These are phyloP conservation scores for Lampris megalopsis DNA, from an alignment of 2,113 vertebrate genomes.

Conservation along the genomic window DNA sequence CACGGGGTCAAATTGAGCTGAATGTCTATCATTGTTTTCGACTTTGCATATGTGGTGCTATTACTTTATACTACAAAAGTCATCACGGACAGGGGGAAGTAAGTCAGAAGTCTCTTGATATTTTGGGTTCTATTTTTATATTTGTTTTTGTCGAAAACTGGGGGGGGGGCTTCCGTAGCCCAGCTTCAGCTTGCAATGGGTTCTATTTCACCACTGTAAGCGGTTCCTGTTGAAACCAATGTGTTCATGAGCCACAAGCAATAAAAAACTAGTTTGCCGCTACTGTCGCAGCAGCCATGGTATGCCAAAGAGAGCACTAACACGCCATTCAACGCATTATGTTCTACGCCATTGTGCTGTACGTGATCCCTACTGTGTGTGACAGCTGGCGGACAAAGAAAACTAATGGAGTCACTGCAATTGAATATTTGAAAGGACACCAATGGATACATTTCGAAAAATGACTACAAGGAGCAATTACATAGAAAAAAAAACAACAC, in stretches of 20 bases:
- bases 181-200: background rate
- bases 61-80: too few relatives aligned
- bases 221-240: background rate
- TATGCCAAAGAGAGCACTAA: background rate
- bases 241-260: background rate
- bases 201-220: background rate
- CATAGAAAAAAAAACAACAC: too few relatives aligned
- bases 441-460: too few relatives aligned
- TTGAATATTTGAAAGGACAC: too few relatives aligned
- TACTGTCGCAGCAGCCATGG: too few relatives aligned
- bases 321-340: background rate
- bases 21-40: background rate
- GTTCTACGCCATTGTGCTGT: too few relatives aligned
- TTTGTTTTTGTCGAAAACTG: background rate
- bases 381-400: background rate
- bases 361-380: background rate
- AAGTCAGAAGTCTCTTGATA: too few relatives aligned
- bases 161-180: background rate
- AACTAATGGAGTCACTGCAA: background rate
- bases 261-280: background rate
- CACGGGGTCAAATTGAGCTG: too few relatives aligned
- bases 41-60: background rate
- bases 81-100: too few relatives aligned
- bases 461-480: too few relatives aligned
- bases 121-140: too few relatives aligned